phyloP scores from a whole-genome alignment of 2,113 vertebrate genomes.

The Junco hyemalis region DNA sequence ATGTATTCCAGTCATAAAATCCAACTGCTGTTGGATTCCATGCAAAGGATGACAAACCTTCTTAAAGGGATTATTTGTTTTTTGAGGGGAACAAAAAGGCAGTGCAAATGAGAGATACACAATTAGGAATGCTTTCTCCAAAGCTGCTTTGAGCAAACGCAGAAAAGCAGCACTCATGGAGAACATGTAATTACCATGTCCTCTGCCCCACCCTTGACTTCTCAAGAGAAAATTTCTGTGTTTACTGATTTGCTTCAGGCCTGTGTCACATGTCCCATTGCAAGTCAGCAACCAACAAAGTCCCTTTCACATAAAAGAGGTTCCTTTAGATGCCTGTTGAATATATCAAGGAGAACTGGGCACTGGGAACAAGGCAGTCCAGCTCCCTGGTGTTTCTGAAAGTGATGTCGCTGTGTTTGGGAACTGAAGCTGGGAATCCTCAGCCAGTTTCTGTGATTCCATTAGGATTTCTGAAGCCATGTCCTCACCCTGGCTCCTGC shows the following conservation, averaged over 20 bases:
- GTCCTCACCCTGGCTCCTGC: background rate
- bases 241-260: slow-evolving; percentile 38
- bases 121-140: background rate
- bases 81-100: background rate
- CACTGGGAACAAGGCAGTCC: background rate
- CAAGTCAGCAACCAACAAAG: background rate
- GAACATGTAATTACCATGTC: slow-evolving; percentile 26
- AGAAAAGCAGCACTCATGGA: background rate
- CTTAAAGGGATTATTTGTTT: background rate
- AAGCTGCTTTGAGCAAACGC: background rate
- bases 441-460: background rate
- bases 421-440: background rate
- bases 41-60: background rate
- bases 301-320: background rate
- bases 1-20: no score
- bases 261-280: background rate
- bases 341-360: background rate
- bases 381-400: background rate
- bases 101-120: background rate
- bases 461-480: background rate
- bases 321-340: background rate
- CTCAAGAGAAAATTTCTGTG: slow-evolving; percentile 38
- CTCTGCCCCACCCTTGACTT: slow-evolving; percentile 9
- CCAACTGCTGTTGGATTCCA: background rate
- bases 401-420: background rate